A percentile compares a stretch with the other conserved stretches of the same genome.
Conservation (phyloP, 2,888 invertebrate species). For the Furcula furcula region DNA sequence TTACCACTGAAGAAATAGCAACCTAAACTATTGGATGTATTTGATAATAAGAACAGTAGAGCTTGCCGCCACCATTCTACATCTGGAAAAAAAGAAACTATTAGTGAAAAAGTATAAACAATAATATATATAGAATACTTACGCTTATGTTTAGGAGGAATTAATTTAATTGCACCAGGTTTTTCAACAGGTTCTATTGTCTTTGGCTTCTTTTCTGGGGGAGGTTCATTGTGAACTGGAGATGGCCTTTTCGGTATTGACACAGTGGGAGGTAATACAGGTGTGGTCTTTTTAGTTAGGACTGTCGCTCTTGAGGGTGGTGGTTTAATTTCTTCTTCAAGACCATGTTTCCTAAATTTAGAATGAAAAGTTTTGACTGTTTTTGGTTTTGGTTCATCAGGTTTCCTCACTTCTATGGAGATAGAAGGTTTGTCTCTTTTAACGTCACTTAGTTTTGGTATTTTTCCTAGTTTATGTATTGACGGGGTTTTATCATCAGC, state of each 20-base stretch:
- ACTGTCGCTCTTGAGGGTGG: constrained; percentile 88
- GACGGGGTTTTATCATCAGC: constrained; percentile 86
- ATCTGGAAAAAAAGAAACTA: constrained; percentile 72
- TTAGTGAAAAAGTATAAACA: constrained; percentile 44
- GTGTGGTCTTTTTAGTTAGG: constrained; percentile 79
- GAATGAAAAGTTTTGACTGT: constrained; percentile 96
- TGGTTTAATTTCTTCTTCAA: constrained; percentile 94
- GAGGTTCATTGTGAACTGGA: constrained; percentile 72
- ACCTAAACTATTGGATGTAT: constrained; percentile 54
- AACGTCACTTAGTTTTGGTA: constrained; percentile 86
- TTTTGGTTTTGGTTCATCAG: constrained; percentile 88
- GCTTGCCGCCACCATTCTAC: constrained; percentile 30
- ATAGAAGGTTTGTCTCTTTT: constrained; percentile 88
- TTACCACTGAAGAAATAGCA: constrained; percentile 63
- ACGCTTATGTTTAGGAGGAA: constrained; percentile 95
- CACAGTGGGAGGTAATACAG: constrained; percentile 68
- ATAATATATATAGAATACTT: constrained; percentile 81
- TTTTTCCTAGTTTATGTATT: constrained; percentile 88
- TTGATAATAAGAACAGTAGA: constrained; percentile 35
- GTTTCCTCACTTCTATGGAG: constrained; percentile 90
- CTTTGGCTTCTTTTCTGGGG: constrained; percentile 91
- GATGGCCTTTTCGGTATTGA: constrained; percentile 74
- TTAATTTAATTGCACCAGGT: constrained; percentile 92
- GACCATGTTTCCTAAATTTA: constrained; percentile 94
- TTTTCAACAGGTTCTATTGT: constrained; percentile 84